phyloP scores from a whole-genome alignment of 2,888 invertebrate species.

The Polietes domitor region DNA sequence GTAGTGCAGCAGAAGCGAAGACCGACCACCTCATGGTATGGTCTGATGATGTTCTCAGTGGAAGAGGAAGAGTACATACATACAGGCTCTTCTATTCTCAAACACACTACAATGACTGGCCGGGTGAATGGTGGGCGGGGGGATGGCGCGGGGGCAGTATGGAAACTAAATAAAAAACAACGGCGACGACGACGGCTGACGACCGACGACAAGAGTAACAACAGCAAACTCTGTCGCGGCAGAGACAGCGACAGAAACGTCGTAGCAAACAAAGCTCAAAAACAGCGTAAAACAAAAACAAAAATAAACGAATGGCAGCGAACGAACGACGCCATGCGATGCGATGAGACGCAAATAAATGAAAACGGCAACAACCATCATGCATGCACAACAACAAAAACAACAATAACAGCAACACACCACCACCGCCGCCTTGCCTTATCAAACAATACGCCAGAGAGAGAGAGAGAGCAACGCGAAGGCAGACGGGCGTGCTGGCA shows the following conservation, averaged over 20 bases:
- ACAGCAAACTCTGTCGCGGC: background rate
- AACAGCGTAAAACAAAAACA: background rate
- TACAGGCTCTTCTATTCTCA: constrained; percentile 8
- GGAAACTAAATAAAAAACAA: constrained; percentile 16
- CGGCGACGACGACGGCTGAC: background rate
- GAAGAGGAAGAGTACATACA: background rate
- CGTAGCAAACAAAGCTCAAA: constrained; percentile 9
- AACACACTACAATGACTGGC: background rate
- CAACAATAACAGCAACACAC: background rate
- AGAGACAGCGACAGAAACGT: background rate
- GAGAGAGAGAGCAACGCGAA: constrained; percentile 1
- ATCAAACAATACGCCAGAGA: constrained; percentile 13
- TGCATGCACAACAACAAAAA: constrained; percentile 22
- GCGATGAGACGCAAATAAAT: constrained; percentile 15
- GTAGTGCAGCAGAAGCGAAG: constrained; percentile 1
- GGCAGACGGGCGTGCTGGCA: background rate
- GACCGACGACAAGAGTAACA: background rate
- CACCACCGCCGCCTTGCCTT: background rate
- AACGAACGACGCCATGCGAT: constrained; percentile 5
- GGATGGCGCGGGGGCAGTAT: background rate
- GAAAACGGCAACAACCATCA: background rate
- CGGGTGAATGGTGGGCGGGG: background rate
- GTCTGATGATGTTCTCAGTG: background rate
- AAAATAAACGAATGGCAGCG: constrained; percentile 51
- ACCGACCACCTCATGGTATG: background rate